Evolutionary conservation across 2,113 vertebrate genomes (phyloP), one percentile per base, ranked within the genome.

Genomic region (Trogon melanurus): DNA sequence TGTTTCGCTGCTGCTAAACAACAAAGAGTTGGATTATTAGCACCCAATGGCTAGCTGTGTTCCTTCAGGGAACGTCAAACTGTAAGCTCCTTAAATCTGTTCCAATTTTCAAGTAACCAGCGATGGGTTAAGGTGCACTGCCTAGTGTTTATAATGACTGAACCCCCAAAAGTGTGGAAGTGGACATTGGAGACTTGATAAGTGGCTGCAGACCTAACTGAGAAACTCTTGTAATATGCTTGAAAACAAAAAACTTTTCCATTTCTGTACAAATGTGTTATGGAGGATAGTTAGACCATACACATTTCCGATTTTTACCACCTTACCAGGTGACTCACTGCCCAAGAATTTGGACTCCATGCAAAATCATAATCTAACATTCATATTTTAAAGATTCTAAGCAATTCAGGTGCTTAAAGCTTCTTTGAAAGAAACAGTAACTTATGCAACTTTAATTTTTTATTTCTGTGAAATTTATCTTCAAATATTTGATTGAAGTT

Each of bases 401-500:
- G 32, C 32, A 81, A 81, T 26, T 89, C 32, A 5, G 6, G 17
- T 48, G 44, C 29, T 64, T 71, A 87, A 81, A 86, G 48, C n/a
- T 85, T 32, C 34, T 71, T 69, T 79, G 54, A 82, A 73, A 75
- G 61, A 53, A 85, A 50, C 41, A 78, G 48, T 64, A 79, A 88
- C 9, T 81, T 69, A 53, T 60, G 25, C 61, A 91, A 94, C 53
- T 72, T 82, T 72, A 38, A 69, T 58, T 91, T 95, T 57, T 61
- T 75, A 53, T 75, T 89, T 96, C 65, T 95, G 70, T 85, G 92
- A 91, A 91, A 96, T 72, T 79, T 82, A 88, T 88, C 93, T 95
- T 94, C 95, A 93, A 82, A 91, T 85, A 91, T 79, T 75, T 93
- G 85, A 87, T 30, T 89, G 81, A 89, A 85, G 79, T 91, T 89